Conservation (phyloP, 2,797 vertebrate species). For the Ctenopoma kingsleyae region DNA sequence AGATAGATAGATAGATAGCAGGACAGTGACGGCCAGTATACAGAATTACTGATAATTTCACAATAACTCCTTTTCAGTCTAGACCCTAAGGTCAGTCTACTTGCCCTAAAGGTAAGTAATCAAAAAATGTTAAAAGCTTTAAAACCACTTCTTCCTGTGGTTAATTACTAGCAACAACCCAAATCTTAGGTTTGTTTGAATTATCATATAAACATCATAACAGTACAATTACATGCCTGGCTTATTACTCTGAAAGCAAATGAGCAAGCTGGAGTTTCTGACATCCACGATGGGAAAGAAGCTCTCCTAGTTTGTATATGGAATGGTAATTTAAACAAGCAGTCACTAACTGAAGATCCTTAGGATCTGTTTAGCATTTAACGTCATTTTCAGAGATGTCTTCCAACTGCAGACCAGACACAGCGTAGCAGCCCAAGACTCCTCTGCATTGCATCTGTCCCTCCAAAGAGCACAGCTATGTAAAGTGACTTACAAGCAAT, state of each 20-base stretch:
- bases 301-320: constrained; percentile 44
- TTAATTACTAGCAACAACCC: constrained; percentile 32
- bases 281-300: constrained; percentile 33
- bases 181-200: constrained; percentile 51
- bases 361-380: constrained; percentile 52
- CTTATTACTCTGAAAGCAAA: constrained; percentile 55
- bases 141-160: constrained; percentile 15
- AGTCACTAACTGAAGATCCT: constrained; percentile 32
- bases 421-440: background rate
- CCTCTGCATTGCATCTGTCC: background rate
- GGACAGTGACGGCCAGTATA: too few species aligned
- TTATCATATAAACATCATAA: constrained; percentile 57
- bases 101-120: background rate
- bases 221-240: constrained; percentile 47
- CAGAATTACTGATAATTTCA: too few species aligned
- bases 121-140: constrained; percentile 9
- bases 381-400: constrained; percentile 29
- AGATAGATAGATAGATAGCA: too few species aligned
- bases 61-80: too few species aligned
- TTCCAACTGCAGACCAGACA: constrained; percentile 44
- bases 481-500: too few species aligned
- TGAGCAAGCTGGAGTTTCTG: constrained; percentile 44
- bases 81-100: too few species aligned
- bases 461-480: background rate
- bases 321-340: constrained; percentile 60